Evolutionary conservation across 2,113 vertebrate species (phyloP).

Genomic region (Micromys minutus): DNA sequence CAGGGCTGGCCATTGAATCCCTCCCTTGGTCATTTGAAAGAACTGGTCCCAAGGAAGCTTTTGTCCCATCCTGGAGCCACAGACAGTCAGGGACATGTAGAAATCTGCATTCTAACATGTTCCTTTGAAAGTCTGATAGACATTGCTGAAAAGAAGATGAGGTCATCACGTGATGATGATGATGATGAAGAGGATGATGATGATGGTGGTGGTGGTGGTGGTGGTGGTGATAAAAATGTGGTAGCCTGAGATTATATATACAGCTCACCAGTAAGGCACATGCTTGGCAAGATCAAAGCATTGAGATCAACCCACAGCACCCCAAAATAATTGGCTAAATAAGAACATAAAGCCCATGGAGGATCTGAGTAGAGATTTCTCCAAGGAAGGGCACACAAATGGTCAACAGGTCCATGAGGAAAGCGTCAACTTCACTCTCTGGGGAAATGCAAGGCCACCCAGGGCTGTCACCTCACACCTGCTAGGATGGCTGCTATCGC

Average conservation of each 20-base stretch:
- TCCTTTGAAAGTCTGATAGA: background rate
- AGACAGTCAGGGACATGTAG: background rate
- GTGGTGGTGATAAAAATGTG: background rate
- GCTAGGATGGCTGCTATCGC: background rate
- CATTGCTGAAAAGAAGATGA: rapidly evolving
- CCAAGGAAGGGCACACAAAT: background rate
- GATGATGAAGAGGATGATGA: background rate
- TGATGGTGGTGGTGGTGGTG: background rate
- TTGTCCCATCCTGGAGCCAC: background rate
- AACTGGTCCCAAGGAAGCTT: too few species aligned
- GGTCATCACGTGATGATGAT: background rate
- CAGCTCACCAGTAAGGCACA: background rate
- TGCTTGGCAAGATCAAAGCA: background rate
- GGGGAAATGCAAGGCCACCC: background rate
- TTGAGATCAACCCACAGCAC: background rate
- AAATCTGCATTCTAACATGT: background rate
- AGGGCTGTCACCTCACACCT: background rate
- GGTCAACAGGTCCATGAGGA: too few species aligned
- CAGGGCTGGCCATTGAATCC: background rate
- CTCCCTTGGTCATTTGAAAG: background rate
- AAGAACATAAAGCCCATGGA: background rate
- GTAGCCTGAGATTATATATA: too few species aligned
- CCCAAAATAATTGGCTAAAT: background rate
- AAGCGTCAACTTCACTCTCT: background rate
- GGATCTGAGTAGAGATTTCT: background rate